Evolutionary conservation across 2,888 invertebrate genomes (phyloP), one percentile per base, ranked within the genome.

Genomic region (Gryllus longicercus): DNA sequence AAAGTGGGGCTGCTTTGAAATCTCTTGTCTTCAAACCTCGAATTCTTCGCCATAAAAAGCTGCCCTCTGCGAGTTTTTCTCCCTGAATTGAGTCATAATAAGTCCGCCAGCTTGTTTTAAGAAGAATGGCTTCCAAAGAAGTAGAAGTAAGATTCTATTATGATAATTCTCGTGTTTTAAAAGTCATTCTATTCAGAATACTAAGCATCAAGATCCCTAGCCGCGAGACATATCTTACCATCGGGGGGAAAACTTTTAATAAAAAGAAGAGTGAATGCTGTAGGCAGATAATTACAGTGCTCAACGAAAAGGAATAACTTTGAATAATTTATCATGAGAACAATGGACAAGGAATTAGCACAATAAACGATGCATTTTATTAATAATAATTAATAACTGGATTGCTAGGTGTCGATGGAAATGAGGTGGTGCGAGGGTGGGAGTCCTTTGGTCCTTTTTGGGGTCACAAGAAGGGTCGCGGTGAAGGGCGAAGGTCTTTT

Each of bases 361-460:
- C 63, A 63, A 63, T 63, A 63, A 63, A 63, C 63, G 63, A 63
- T 63, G 63, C 63, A 63, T 63, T 63, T 63, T 63, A n/a, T 63
- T 63, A 63, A 63, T 63, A 63, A 18, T 63, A 63, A 63, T 63
- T 63, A 63, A 63, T 63, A 63, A 18, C 63, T 63, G 63, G 63
- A n/a, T 63, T 63, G 63, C 16, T 14, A 18, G n/a, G 63, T 63
- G 63, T 63, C 63, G 63, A 63, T 63, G 63, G n/a, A 14, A n/a
- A 63, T 63, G 63, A 63, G n/a, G 63, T 38, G 38, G 38, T 38
- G 38, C 38, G 38, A 38, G 38, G 38, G 38, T 38, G 38, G n/a
- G 14, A 63, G 16, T 18, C 63, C 8, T 63, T 14, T 63, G 63
- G n/a, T 4, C 63, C 63, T 63, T 63, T 63, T 11, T 14, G 63